Conservation (phyloP, 2,888 invertebrate species). For the Tenthredo mesomela region DNA sequence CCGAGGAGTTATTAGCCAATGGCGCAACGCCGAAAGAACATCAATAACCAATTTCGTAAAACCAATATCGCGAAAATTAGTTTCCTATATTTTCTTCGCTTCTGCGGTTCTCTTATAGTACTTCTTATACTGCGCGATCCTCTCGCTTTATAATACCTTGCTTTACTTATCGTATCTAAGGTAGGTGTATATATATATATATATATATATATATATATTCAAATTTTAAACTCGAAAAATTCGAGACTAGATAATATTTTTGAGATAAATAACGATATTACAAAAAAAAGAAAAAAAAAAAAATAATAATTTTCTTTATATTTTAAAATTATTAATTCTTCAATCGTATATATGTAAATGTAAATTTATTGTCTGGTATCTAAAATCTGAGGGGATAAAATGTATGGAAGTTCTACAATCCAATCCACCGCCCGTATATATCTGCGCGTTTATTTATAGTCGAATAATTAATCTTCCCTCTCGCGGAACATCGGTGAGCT, state of each 20-base stretch:
- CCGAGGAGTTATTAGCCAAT: constrained; percentile 60
- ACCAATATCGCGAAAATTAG: constrained; percentile 76
- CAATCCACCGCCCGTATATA: neutral
- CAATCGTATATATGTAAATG: no score
- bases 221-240: neutral
- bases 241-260: neutral
- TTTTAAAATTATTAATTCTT: neutral
- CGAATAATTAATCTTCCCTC: constrained; percentile 33
- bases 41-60: constrained; percentile 75
- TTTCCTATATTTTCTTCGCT: constrained; percentile 60
- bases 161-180: neutral
- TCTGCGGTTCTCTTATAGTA: no score
- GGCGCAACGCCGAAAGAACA: constrained; percentile 67
- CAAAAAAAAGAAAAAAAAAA: no score
- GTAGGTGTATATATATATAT: no score
- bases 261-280: neutral
- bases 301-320: no score
- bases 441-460: neutral
- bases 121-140: neutral
- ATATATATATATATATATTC: no score
- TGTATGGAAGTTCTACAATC: neutral
- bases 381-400: neutral
- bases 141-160: neutral
- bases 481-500: constrained; percentile 8
- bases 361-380: neutral